Conservation (phyloP, 2,888 invertebrate genomes). For the Ophraella communa region DNA sequence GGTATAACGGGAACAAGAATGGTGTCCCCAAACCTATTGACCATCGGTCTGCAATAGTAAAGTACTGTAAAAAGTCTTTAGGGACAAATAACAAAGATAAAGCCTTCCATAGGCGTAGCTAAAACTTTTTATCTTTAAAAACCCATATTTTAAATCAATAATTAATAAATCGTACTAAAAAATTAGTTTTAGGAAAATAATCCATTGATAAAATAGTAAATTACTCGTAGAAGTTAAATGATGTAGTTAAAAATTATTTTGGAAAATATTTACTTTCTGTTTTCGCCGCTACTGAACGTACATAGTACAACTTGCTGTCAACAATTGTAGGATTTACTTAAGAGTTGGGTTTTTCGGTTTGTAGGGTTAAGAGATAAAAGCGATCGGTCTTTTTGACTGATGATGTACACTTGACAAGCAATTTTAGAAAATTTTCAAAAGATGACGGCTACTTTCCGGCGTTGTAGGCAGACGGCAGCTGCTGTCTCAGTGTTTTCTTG, state of each 20-base stretch:
- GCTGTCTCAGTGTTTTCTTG: constrained; percentile 1
- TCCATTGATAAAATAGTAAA: too few relatives aligned
- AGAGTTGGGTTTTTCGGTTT: constrained; percentile 24
- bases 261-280: background rate
- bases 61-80: too few relatives aligned
- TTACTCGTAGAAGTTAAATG: too few relatives aligned
- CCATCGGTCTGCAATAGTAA: too few relatives aligned
- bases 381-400: constrained; percentile 36
- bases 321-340: constrained; percentile 25
- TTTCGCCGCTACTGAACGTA: background rate
- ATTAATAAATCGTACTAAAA: too few relatives aligned
- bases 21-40: background rate
- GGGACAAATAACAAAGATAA: too few relatives aligned
- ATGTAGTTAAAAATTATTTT: background rate
- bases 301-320: constrained; percentile 4
- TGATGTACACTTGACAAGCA: constrained; percentile 31
- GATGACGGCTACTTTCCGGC: background rate
- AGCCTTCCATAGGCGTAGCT: background rate
- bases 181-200: too few relatives aligned
- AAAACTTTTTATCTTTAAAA: too few relatives aligned
- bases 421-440: constrained; percentile 20
- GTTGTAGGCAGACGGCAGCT: constrained; percentile 8
- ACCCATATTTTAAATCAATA: too few relatives aligned
- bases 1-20: background rate
- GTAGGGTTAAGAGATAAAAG: constrained; percentile 35